Evolutionary conservation across 2,113 vertebrate genomes (phyloP), one percentile per base, ranked within the genome.

Genomic region (Myiagra hebetior): DNA sequence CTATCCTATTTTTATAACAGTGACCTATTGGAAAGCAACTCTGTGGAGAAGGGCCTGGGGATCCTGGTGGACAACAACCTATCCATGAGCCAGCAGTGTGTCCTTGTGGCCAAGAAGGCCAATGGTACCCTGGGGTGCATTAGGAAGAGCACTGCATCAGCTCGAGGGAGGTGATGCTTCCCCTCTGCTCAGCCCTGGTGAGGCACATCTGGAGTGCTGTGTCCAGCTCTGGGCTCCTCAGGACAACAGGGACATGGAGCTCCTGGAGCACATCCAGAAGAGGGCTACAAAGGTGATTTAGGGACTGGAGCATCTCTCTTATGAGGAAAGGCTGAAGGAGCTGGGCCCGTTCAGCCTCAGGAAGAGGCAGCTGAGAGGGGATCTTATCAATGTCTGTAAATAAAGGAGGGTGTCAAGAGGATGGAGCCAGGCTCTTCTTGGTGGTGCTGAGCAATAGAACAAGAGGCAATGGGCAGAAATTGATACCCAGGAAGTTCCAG

Each of bases 91-190:
- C 49, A 74, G 7, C 23, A 62, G 22, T 3, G 10, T 41, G 11
- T 4, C 79, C 31, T 15, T 7, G 13, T 57, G 42, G 30, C 4
- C 70, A 49, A 13, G 50, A 65, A 17, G 7, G 7, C 27, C 21
- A 9, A 1, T 33, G 14, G 0, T 35, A 1, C 31, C 16, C 46
- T 30, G 55, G 21, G 10, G 7, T 23, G 9, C 41, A 10, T 47
- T 4, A 63, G 27, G 56, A 53, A 37, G 26, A 52, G 7, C 33
- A 14, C 2, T 42, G 35, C 64, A 81, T 35, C 31, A 60, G 37
- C 15, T 30, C 0, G 0, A 24, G 39, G 53, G 20, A 52, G 31
- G 13, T 30, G 46, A 70, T 60, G 15, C 55, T 83, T 31, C 7
- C 37, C 24, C 26, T 83, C 26, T 83, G 1, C 31, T 44, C 31